Conservation (phyloP, 2,797 vertebrate genomes). For the Bucorvus abyssinicus region DNA sequence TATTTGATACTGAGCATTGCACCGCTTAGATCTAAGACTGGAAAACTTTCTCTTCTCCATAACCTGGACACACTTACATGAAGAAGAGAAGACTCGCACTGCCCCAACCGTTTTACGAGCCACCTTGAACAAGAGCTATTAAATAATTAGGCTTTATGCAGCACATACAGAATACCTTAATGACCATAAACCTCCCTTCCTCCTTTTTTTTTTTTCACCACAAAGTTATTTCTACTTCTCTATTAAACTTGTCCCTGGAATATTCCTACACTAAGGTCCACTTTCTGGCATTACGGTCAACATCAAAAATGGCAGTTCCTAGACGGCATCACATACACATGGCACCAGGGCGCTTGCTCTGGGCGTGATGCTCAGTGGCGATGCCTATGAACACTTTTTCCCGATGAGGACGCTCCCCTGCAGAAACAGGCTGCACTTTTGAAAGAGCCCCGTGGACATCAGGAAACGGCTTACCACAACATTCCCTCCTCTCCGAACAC, state of each 20-base stretch:
- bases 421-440: not conserved
- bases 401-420: not conserved
- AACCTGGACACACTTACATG: not conserved
- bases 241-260: not conserved
- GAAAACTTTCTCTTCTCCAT: not conserved
- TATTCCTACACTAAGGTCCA: not conserved
- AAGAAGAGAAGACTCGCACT: not conserved
- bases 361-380: not conserved
- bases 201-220: not conserved
- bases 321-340: not conserved
- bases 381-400: not conserved
- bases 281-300: not conserved
- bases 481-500: rapidly evolving
- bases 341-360: not conserved
- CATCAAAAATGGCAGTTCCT: not conserved
- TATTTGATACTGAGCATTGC: not conserved
- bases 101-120: not conserved
- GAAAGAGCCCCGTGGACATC: not conserved
- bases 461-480: not conserved
- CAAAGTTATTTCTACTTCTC: not conserved
- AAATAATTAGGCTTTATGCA: not conserved
- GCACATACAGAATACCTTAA: not conserved
- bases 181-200: not conserved
- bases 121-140: not conserved
- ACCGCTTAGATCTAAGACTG: not conserved